Conservation (phyloP, 2,113 vertebrate genomes). For the Spilogale gracilis region DNA sequence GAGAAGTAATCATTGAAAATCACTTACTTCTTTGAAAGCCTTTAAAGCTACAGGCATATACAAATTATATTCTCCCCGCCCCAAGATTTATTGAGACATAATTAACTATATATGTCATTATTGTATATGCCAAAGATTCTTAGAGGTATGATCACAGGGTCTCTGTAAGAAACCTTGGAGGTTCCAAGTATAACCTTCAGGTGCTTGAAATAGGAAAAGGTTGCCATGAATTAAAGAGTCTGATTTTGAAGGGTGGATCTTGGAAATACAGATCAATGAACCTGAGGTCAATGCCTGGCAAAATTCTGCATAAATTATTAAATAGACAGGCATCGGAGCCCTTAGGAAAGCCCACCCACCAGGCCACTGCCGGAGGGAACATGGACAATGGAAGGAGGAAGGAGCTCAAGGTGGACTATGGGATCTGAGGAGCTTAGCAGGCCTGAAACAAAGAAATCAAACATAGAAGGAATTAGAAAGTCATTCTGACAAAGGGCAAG, state of each 20-base stretch:
- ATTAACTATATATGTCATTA: neutral
- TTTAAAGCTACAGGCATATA: neutral
- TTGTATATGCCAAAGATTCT: neutral
- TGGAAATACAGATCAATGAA: neutral
- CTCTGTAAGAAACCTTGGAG: neutral
- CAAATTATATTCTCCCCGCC: neutral
- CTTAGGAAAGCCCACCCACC: neutral
- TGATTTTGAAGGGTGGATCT: neutral
- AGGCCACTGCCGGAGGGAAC: neutral
- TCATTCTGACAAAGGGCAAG: neutral
- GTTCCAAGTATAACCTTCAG: neutral
- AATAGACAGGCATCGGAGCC: neutral
- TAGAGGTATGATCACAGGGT: neutral
- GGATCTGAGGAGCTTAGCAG: neutral
- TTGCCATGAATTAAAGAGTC: neutral
- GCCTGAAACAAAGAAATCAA: neutral
- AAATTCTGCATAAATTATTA: neutral
- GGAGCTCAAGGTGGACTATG: neutral
- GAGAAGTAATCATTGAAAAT: neutral
- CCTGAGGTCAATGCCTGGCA: neutral
- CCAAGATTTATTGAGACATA: neutral
- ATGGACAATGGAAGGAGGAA: neutral
- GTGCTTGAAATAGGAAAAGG: neutral
- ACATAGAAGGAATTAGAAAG: neutral
- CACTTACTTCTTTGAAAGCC: neutral